Percentiles rank a stretch among this genome's conserved stretches.
Conservation (phyloP, 2,113 vertebrate species). For the Mastomys coucha region DNA sequence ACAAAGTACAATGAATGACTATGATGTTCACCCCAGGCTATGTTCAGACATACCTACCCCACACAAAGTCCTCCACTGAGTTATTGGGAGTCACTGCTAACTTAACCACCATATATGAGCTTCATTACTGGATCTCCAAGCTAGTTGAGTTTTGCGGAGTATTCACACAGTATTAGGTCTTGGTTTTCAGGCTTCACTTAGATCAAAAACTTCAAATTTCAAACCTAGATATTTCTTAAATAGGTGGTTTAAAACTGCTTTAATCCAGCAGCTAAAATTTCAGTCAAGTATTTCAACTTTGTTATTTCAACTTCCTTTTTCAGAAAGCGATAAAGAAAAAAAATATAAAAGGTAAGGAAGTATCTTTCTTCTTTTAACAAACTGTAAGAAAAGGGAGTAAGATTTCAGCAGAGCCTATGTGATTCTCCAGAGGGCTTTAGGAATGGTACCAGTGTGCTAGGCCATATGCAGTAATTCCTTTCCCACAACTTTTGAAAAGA, state of each 20-base stretch:
- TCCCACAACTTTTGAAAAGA: slow-evolving; percentile 50
- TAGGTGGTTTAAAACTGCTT: slow-evolving; percentile 35
- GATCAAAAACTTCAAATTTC: slow-evolving; percentile 44
- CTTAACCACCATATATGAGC: neutral
- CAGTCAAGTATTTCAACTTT: slow-evolving; percentile 6
- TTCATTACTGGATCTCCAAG: neutral
- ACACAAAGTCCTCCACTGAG: neutral
- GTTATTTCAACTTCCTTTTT: neutral
- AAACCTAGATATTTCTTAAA: slow-evolving; percentile 35
- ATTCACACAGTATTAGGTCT: neutral
- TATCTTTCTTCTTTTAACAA: slow-evolving; percentile 4
- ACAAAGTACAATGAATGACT: neutral
- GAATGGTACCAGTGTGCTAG: neutral
- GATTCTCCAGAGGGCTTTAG: slow-evolving; percentile 8
- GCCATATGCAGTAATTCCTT: neutral
- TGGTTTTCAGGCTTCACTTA: slow-evolving; percentile 48
- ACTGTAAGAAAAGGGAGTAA: neutral
- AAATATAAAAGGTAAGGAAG: neutral
- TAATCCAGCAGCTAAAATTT: slow-evolving; percentile 55
- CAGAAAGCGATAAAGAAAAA: neutral
- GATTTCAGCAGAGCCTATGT: neutral
- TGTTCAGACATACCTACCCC: neutral
- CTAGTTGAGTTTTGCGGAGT: neutral
- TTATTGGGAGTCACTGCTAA: neutral
- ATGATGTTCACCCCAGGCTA: neutral